Evolutionary conservation across 1,140 invertebrate genomes (phyloP).

Genomic region (Drosophila pseudoobscura): DNA sequence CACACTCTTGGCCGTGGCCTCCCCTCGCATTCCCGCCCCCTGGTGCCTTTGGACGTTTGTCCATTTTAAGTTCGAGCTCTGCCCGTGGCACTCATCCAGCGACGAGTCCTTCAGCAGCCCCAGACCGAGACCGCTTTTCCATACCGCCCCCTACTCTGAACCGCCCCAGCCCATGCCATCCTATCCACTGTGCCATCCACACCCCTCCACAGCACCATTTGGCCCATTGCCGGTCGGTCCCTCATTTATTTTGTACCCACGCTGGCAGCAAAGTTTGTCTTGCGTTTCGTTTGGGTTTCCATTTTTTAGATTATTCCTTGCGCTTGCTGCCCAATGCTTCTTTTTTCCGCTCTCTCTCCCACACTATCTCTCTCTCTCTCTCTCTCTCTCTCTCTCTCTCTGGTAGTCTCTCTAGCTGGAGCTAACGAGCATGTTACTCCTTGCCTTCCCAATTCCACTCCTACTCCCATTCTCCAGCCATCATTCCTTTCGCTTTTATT

Average conservation of each 20-base stretch:
- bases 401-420: constrained; percentile 42
- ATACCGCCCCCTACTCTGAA: background rate
- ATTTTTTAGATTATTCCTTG: constrained; percentile 81
- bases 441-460: constrained; percentile 43
- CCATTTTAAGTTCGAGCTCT: constrained; percentile 80
- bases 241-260: constrained; percentile 81
- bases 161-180: background rate
- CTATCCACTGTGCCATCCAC: constrained; percentile 1
- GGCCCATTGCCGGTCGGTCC: constrained; percentile 30
- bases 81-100: constrained; percentile 78
- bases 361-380: background rate
- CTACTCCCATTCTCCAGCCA: background rate
- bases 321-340: constrained; percentile 48
- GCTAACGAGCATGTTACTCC: constrained; percentile 81
- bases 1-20: too few relatives aligned
- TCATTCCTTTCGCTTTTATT: constrained; percentile 73
- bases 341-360: constrained; percentile 18
- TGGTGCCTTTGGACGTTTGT: constrained; percentile 66
- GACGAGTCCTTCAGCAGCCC: constrained; percentile 66
- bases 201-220: background rate
- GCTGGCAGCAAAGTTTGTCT: constrained; percentile 79
- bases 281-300: constrained; percentile 79
- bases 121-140: constrained; percentile 9
- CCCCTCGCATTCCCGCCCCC: background rate
- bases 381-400: constrained; percentile 39